Evolutionary conservation across 2,888 invertebrate genomes (phyloP), one percentile per base, ranked within the genome.

Genomic region (Mythimna ferrago): DNA sequence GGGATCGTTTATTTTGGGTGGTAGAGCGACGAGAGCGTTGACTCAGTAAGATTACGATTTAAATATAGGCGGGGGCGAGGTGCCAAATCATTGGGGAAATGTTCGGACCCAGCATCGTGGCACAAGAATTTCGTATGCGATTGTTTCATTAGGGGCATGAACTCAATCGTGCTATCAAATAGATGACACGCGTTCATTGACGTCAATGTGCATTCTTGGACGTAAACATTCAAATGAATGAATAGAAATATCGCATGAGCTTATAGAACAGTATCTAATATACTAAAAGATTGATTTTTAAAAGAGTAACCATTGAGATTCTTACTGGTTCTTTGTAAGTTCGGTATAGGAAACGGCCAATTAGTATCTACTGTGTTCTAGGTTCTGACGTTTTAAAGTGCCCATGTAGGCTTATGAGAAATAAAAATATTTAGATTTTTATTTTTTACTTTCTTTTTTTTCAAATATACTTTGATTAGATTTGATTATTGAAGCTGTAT

Each of bases 31-130:
- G 92, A 92, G 95, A 94, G 92, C 96, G 95, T 95, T 96, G 96
- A 95, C 95, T 95, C 95, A 95, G 92, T 94, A 91, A 94, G 93
- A 95, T 95, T 95, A 94, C 93, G 92, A 93, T 95, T 96, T 96
- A 96, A 95, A 95, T 95, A 94, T 96, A 96, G 96, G 93, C 89
- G 93, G 93, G 93, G 92, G 94, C 93, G 93, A 93, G 92, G 92
- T 96, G 96, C 96, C 96, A 96, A 96, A 95, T 95, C 92, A 94
- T 94, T 91, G 92, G 93, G 93, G 93, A 94, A 94, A 95, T 92
- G 93, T 90, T 90, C 91, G 86, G 89, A 86, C 81, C 80, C 85
- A 88, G 82, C 86, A 84, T 85, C 84, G 88, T 85, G 89, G 81
- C 89, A 86, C 81, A 89, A 90, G 88, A 90, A 91, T 89, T 91